phyloP scores from a whole-genome alignment of 2,113 vertebrate genomes.

The Centropus unirufus region DNA sequence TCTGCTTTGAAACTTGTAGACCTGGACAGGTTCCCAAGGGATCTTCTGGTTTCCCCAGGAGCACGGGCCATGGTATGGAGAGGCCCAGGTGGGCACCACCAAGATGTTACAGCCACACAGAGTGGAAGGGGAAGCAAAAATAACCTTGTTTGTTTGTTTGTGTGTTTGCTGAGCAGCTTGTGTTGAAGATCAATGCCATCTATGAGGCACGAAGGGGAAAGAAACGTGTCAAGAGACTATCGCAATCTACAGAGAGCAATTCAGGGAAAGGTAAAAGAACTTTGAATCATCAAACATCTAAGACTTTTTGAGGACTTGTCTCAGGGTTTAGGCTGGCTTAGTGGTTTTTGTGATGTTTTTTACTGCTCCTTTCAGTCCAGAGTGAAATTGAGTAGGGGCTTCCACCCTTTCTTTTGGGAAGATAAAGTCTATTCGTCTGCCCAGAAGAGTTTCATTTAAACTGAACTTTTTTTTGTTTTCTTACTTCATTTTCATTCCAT shows the following conservation, averaged over 20 bases:
- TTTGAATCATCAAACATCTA: neutral
- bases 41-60: neutral
- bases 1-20: neutral
- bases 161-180: constrained; percentile 82
- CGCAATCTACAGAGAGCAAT: constrained; percentile 89
- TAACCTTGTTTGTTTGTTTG: constrained; percentile 35
- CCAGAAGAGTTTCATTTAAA: neutral
- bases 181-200: constrained; percentile 92
- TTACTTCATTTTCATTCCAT: constrained; percentile 8
- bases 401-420: neutral
- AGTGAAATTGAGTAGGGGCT: neutral
- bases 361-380: neutral
- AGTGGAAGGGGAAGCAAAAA: neutral
- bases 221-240: constrained; percentile 93
- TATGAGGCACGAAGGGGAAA: constrained; percentile 94
- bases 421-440: neutral
- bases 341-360: neutral
- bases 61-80: rapidly evolving
- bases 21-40: neutral
- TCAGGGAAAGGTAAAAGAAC: constrained; percentile 88
- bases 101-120: rapidly evolving
- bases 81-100: neutral
- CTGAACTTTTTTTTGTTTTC: neutral
- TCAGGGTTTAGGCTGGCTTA: neutral
- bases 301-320: neutral